Evolutionary conservation across 2,113 vertebrate species (phyloP).

Genomic region (Cranoglanis bouderius): DNA sequence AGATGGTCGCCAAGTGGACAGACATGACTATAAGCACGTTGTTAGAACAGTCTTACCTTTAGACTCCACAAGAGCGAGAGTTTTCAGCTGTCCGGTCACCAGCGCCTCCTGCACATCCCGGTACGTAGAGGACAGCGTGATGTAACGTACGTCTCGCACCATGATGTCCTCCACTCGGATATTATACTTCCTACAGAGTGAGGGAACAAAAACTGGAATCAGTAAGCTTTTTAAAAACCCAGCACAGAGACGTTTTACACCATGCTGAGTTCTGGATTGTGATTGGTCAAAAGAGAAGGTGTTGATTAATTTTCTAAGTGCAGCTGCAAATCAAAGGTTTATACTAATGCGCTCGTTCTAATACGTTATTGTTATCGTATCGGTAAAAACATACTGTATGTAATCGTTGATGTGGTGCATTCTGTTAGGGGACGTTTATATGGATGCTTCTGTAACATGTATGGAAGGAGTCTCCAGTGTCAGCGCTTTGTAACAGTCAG

Average conservation of each 20-base stretch:
- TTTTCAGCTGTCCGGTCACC: slow-evolving; percentile 85
- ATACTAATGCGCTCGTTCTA: background rate
- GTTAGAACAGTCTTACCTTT: slow-evolving; percentile 57
- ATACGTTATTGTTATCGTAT: background rate
- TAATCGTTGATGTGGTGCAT: too few relatives aligned
- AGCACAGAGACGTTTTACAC: background rate
- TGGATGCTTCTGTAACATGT: background rate
- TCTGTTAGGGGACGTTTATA: background rate
- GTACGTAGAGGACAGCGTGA: slow-evolving; percentile 91
- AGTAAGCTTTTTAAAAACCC: background rate
- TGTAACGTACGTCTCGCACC: slow-evolving; percentile 87
- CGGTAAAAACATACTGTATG: background rate
- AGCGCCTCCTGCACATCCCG: slow-evolving; percentile 88
- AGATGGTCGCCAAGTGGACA: background rate
- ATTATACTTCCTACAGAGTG: slow-evolving; percentile 86
- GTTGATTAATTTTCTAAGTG: background rate
- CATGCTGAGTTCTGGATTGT: background rate
- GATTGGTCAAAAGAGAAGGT: background rate
- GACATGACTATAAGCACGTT: background rate
- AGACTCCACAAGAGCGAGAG: slow-evolving; percentile 80
- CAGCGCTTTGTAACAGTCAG: background rate
- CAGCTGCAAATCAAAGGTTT: background rate
- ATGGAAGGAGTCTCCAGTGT: background rate
- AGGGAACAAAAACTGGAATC: background rate
- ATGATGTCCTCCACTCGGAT: slow-evolving; percentile 97